Conservation (phyloP, 2,888 invertebrate species). For the Colostygia pectinataria region DNA sequence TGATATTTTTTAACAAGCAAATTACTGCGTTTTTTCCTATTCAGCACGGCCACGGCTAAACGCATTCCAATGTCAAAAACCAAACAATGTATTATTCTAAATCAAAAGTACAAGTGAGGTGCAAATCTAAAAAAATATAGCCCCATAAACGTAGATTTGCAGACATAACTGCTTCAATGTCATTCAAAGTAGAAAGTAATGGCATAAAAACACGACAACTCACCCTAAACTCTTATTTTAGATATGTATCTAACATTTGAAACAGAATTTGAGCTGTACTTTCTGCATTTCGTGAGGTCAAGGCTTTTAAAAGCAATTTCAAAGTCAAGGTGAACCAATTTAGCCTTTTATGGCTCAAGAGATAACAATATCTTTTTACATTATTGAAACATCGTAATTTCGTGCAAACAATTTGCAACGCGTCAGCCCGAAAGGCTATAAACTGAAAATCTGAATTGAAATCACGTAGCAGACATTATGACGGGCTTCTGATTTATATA, state of each 20-base stretch:
- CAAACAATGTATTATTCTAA: too few relatives aligned
- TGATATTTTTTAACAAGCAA: too few relatives aligned
- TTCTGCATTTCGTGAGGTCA: conserved; percentile 6
- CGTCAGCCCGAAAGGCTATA: conserved; percentile 16
- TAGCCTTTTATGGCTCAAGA: conserved; percentile 4
- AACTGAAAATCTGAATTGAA: conserved; percentile 16
- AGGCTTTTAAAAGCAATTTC: background rate
- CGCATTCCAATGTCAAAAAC: too few relatives aligned
- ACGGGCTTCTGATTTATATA: conserved; percentile 6
- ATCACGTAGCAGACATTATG: conserved; percentile 21
- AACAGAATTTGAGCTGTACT: conserved; percentile 14
- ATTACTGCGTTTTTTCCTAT: too few relatives aligned
- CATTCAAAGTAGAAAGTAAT: conserved; percentile 6
- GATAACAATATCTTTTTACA: conserved; percentile 17
- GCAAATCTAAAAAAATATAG: too few relatives aligned
- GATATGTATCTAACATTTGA: conserved; percentile 14
- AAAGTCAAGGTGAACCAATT: conserved; percentile 15
- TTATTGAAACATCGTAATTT: conserved; percentile 22
- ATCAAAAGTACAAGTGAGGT: too few relatives aligned
- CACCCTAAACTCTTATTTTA: conserved; percentile 5
- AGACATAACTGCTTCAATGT: background rate
- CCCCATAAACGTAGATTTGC: background rate
- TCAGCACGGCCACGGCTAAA: too few relatives aligned
- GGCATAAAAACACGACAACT: conserved; percentile 5
- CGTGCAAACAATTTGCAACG: conserved; percentile 19